Evolutionary conservation across 2,888 invertebrate species (phyloP), one percentile per base, ranked within the genome.

Genomic region (Campoplex capitator): DNA sequence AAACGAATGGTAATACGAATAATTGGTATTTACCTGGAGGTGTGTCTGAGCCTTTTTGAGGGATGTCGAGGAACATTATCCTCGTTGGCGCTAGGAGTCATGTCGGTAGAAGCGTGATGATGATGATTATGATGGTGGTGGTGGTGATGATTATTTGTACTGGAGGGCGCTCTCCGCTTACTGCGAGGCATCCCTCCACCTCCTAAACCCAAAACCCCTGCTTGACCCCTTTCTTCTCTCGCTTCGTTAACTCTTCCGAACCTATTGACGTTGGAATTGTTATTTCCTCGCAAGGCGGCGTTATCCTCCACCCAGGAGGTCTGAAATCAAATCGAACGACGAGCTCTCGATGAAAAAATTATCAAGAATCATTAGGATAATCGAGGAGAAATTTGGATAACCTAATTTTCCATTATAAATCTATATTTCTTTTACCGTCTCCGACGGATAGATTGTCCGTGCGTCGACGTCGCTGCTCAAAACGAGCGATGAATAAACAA

Each of bases 181-280:
- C 93, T 93, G 92, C 94, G 94, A 93, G 94, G 94, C 94, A 94
- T 94, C 93, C 94, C 94, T 94, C 93, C 92, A 88, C 88, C 89
- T 89, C 90, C 91, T 91, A 89, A 84, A 89, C 70, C 85, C 88
- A 89, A 89, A 85, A 81, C 89, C 89, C 89, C 87, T 68, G 71
- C 87, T 68, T 71, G 68, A 85, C 48, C 67, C 71, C 76, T 78
- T 54, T 84, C 87, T 68, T 84, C 81, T 85, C 84, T 79, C 58
- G 83, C 78, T 78, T 73, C 80, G 77, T 86, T 71, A 23, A 62
- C 68, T 73, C 85, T 70, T 74, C 83, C 67, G 48, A 78, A 83
- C 62, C 82, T 80, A 82, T 85, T 80, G 85, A 83, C 83, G 77
- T 70, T 85, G 3, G 71, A 45, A 28, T 85, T 71, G 74, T 78